These are phyloP conservation scores for Amphipyra berbera DNA, from an alignment of 2,888 invertebrate genomes.

Conservation along the genomic window DNA sequence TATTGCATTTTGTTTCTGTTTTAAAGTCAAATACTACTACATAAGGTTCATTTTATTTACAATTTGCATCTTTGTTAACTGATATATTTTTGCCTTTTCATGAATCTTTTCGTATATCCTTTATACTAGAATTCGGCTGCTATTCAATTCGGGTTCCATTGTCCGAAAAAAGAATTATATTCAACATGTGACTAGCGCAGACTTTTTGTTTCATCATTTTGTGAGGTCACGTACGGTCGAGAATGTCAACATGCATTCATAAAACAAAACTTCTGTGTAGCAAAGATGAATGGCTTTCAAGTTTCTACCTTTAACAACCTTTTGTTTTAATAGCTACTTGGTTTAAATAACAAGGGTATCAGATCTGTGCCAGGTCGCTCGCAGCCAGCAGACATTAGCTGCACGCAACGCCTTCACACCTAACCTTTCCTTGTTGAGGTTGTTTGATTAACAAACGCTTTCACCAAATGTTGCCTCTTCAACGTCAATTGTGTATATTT, in stretches of 20 bases:
- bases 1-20: too few relatives aligned
- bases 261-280: slow-evolving; percentile 1
- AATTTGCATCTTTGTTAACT: too few relatives aligned
- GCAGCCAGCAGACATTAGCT: slow-evolving; percentile 33
- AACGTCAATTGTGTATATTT: slow-evolving; percentile 1
- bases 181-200: slow-evolving; percentile 17
- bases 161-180: slow-evolving; percentile 28
- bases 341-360: slow-evolving; percentile 31
- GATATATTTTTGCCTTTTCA: too few relatives aligned
- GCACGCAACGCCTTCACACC: slow-evolving; percentile 55
- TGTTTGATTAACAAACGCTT: slow-evolving; percentile 26
- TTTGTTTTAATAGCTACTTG: slow-evolving; percentile 2
- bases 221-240: slow-evolving; percentile 16
- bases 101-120: too few relatives aligned
- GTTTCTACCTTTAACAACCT: slow-evolving; percentile 14
- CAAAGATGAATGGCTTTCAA: slow-evolving; percentile 30
- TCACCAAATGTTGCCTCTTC: slow-evolving; percentile 18
- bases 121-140: slow-evolving; percentile 5
- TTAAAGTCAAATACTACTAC: too few relatives aligned
- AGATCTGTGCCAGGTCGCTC: slow-evolving; percentile 41
- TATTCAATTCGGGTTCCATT: slow-evolving; percentile 24
- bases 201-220: slow-evolving; percentile 24
- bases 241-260: slow-evolving; percentile 29
- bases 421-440: slow-evolving; percentile 43
- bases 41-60: too few relatives aligned